Conservation (phyloP, 1,140 invertebrate species). For the Lepidurus arcticus region DNA sequence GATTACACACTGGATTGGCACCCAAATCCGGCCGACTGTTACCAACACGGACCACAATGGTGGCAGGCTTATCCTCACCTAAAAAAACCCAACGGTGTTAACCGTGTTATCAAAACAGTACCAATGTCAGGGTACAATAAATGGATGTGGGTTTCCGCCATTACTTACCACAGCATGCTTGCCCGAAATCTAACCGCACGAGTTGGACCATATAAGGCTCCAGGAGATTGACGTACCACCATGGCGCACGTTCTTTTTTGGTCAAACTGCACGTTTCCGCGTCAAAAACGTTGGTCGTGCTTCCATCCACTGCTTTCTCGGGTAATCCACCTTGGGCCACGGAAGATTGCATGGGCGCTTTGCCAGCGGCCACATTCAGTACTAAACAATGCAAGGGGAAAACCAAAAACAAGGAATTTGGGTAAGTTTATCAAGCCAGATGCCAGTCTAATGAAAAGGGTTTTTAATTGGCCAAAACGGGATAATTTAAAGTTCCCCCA, state of each 20-base stretch:
- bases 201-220: constrained; percentile 93
- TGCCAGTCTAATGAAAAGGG: not conserved
- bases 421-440: not conserved
- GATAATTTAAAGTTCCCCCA: not conserved
- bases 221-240: constrained; percentile 93
- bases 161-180: constrained; percentile 65
- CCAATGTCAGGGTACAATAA: too few relatives aligned
- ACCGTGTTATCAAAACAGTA: not conserved
- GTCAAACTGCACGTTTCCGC: constrained; percentile 81
- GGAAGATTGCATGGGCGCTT: constrained; percentile 89
- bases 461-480: not conserved
- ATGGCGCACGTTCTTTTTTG: constrained; percentile 70
- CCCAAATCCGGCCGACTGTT: constrained; percentile 90
- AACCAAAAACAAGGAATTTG: constrained; percentile 37
- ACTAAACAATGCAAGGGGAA: constrained; percentile 55
- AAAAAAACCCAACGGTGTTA: not conserved
- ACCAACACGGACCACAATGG: constrained; percentile 81
- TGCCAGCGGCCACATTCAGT: constrained; percentile 88
- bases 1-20: constrained; percentile 87
- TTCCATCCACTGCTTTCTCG: constrained; percentile 84
- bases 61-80: constrained; percentile 58
- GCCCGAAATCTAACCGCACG: constrained; percentile 84
- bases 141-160: too few relatives aligned
- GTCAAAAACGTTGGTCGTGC: constrained; percentile 73
- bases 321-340: constrained; percentile 76